phyloP scores from a whole-genome alignment of 2,888 invertebrate species.

The Eupeodes luniger region DNA sequence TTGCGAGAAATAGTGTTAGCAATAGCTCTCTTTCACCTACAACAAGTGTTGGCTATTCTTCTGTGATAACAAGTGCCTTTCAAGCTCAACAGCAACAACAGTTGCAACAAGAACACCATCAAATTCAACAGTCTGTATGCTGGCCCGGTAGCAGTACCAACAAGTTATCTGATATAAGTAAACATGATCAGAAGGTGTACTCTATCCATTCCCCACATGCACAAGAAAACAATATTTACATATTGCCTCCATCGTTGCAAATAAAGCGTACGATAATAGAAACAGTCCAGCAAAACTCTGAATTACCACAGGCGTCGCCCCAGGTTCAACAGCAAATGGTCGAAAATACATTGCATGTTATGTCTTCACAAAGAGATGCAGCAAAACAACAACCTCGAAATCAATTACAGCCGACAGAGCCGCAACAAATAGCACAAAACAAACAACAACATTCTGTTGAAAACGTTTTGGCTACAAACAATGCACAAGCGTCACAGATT shows the following conservation, averaged over 20 bases:
- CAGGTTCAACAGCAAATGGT: slow-evolving; percentile 66
- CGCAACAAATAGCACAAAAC: slow-evolving; percentile 71
- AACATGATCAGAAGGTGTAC: slow-evolving; percentile 60
- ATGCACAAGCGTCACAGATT: slow-evolving; percentile 83
- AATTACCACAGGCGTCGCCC: slow-evolving; percentile 37
- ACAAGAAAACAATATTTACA: slow-evolving; percentile 64
- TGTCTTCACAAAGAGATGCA: slow-evolving; percentile 73
- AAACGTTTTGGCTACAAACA: slow-evolving; percentile 77
- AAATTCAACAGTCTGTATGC: slow-evolving; percentile 61
- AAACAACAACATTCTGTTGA: slow-evolving; percentile 65
- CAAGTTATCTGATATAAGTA: slow-evolving; percentile 47
- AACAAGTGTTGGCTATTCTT: slow-evolving; percentile 90
- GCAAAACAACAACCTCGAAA: slow-evolving; percentile 58
- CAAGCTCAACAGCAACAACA: slow-evolving; percentile 83
- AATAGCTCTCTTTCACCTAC: slow-evolving; percentile 81
- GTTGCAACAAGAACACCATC: slow-evolving; percentile 78
- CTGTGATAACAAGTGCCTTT: slow-evolving; percentile 90
- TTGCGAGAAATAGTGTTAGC: slow-evolving; percentile 77
- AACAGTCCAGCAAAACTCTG: slow-evolving; percentile 42
- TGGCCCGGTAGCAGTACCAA: slow-evolving; percentile 51
- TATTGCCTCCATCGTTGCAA: slow-evolving; percentile 63
- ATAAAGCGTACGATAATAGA: slow-evolving; percentile 61
- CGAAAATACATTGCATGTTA: slow-evolving; percentile 59
- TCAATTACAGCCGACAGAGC: slow-evolving; percentile 63
- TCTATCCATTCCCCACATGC: slow-evolving; percentile 53